Base-by-base conservation (phyloP, 2,888 invertebrate species). In the Pristionchus japonicus region DNA sequence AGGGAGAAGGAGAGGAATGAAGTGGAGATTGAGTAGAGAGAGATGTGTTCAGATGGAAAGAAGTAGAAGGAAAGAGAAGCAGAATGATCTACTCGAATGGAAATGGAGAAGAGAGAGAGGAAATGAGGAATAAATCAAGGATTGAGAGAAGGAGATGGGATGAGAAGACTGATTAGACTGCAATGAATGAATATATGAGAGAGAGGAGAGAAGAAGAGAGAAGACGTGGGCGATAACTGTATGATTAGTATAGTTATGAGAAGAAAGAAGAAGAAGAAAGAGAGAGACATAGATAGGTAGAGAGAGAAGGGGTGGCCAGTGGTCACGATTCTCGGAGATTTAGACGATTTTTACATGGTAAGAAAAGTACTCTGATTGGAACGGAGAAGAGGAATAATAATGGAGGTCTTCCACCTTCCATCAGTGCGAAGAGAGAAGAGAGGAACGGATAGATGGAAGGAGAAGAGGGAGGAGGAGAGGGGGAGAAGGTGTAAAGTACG, bases 181-280 rank as follows among this genome's bases (percentile, higher is more conserved):
- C 7, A 49, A 49, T 49, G 49, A 49, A 49, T 49, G 49, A n/a
- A n/a, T n/a, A n/a, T n/a, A 49, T 49, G 49, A 49, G 49, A 49
- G 86, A 86, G 88, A 83, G 89, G 88, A 88, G 87, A 84, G 84
- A 84, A 67, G 86, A 84, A 84, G 83, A 49, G 49, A 17, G 49
- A 49, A 49, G 49, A 49, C 49, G 49, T 49, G 49, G 49, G 49
- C 49, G 49, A 49, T 49, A 61, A 61, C 61, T 61, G 27, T 61
- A 61, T 61, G 61, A 61, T 61, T 61, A 61, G 61, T 61, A 23
- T 61, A 61, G 61, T 61, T 61, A 3, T 61, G 3, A 61, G 20
- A 61, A 27, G 27, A n/a, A 61, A 20, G 61, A 61, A 6, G 17
- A 15, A 17, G 11, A 49, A 17, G 49, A 49, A 17, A 49, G 49